Evolutionary conservation across 2,113 vertebrate genomes (phyloP).

Genomic region (Mola mola): DNA sequence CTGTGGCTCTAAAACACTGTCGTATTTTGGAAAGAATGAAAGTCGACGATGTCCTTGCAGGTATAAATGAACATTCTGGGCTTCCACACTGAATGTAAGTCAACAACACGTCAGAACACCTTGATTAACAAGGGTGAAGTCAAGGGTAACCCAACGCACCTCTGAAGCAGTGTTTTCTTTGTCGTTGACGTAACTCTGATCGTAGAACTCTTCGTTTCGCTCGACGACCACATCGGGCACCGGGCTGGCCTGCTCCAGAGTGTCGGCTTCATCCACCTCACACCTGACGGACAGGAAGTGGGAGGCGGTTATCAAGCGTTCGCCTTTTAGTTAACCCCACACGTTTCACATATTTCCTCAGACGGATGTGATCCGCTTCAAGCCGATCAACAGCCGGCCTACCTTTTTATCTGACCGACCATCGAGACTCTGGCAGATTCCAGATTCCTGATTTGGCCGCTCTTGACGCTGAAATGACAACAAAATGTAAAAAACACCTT

Average conservation of each 20-base stretch:
- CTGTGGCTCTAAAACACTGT: too few relatives aligned
- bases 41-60: too few relatives aligned
- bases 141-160: conserved; percentile 28
- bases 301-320: neutral
- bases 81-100: too few relatives aligned
- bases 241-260: conserved; percentile 55
- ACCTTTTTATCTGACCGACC: conserved; percentile 80
- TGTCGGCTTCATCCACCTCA: conserved; percentile 60
- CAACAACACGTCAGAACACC: too few relatives aligned
- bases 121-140: too few relatives aligned
- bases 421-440: conserved; percentile 80
- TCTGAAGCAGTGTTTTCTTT: conserved; percentile 57
- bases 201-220: conserved; percentile 64
- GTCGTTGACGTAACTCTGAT: conserved; percentile 65
- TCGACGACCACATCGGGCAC: conserved; percentile 59
- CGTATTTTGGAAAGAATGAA: too few relatives aligned
- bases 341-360: neutral
- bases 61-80: too few relatives aligned
- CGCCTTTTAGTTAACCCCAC: neutral
- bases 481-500: too few relatives aligned
- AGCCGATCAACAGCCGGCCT: neutral
- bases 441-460: conserved; percentile 79
- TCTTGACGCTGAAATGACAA: conserved; percentile 69
- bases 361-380: neutral
- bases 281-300: conserved; percentile 48